phyloP scores from a whole-genome alignment of 2,113 vertebrate species.

The Arvicanthis niloticus region DNA sequence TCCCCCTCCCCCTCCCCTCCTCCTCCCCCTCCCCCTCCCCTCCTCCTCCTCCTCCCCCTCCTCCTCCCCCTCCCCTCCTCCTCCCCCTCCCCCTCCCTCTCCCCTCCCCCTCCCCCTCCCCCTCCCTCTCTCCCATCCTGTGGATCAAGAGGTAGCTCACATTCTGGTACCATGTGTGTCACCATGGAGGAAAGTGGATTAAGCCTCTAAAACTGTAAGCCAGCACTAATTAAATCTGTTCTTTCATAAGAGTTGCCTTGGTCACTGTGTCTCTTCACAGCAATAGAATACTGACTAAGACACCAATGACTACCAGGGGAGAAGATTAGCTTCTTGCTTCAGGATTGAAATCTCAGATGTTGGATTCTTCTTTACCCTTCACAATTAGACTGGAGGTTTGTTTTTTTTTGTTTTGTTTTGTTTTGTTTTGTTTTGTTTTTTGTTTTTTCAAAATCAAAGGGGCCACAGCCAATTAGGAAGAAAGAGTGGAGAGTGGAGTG shows the following conservation, averaged over 20 bases:
- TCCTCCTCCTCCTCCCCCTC: no score
- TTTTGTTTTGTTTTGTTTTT: no score
- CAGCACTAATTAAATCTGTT: background rate
- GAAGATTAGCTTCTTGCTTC: background rate
- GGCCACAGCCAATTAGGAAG: background rate
- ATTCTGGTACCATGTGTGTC: background rate
- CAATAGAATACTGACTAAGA: background rate
- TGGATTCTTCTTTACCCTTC: background rate
- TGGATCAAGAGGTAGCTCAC: background rate
- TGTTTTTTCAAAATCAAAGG: background rate
- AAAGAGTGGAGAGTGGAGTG: background rate
- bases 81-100: no score
- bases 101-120: background rate
- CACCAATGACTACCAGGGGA: background rate
- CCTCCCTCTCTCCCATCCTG: background rate
- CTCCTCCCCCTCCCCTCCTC: no score
- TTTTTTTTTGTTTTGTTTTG: no score
- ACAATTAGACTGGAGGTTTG: background rate
- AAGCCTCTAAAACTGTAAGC: background rate
- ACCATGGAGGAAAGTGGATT: background rate
- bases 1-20: no score
- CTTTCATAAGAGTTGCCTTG: background rate
- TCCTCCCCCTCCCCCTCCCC: no score
- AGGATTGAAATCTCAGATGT: slow-evolving; percentile 10
- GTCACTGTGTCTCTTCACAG: background rate